Evolutionary conservation across 1,140 invertebrate species (phyloP), one percentile per base, ranked within the genome.

Genomic region (Drosophila subobscura): DNA sequence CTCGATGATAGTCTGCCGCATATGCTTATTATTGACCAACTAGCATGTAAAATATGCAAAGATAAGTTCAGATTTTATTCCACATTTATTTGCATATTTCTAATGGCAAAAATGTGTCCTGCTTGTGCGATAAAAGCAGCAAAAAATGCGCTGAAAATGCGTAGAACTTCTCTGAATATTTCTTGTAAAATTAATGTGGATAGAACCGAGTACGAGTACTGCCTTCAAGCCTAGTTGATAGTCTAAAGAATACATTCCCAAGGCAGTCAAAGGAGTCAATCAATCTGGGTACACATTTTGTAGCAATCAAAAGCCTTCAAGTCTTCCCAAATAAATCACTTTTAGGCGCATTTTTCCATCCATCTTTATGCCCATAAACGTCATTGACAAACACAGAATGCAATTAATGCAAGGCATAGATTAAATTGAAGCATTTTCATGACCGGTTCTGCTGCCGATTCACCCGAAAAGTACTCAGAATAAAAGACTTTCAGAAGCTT

Each of bases 1-100:
- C 16, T 20, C 16, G 1, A 20, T 20, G 16, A 20, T 20, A 1
- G 16, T 20, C 16, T 20, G 0, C 16, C 16, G 16, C 66, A 70
- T 70, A 70, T 70, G 66, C 66, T 68, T 56, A 68, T 68, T 56
- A 56, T 56, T 68, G 66, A 56, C 66, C 66, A 33, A 20, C 33
- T 6, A 6, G 5, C 25, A 20, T 20, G 16, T 1, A 70, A 68
- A 68, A 68, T 68, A 68, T 70, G 25, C 66, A 29, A 67, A 67
- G 66, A 70, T 37, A 37, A 70, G 49, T 27, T 49, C 49, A 56
- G 63, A 14, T 25, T 20, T 25, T 33, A 2, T 10, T 8, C 5
- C 0, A 10, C 6, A 29, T 7, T 33, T 37, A 68, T 68, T 68
- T 68, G 63, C 65, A 68, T 68, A 20, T 67, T 41, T 16, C 63